Conservation (phyloP, 2,113 vertebrate genomes). For the Tragelaphus scriptus region DNA sequence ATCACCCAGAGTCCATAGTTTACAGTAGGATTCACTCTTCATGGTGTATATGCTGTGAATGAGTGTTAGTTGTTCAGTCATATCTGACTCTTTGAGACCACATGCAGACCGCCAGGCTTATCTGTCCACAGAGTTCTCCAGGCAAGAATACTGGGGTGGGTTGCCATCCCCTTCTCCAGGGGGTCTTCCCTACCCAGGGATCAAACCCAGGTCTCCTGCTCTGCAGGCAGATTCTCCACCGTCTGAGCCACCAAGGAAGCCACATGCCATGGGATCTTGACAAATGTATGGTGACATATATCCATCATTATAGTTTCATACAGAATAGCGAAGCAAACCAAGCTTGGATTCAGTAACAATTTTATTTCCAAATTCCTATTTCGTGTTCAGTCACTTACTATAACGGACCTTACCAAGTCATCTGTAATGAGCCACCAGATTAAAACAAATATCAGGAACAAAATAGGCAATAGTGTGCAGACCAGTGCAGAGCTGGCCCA, state of each 20-base stretch:
- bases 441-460: neutral
- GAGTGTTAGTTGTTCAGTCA: neutral
- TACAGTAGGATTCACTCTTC: neutral
- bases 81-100: neutral
- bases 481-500: neutral
- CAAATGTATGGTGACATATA: neutral
- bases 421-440: neutral
- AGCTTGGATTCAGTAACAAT: neutral
- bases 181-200: neutral
- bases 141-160: neutral
- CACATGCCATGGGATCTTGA: neutral
- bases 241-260: neutral
- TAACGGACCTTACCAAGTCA: neutral
- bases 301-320: neutral
- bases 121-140: neutral
- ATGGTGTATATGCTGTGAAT: neutral
- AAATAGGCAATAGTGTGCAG: neutral
- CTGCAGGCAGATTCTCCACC: neutral
- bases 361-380: neutral
- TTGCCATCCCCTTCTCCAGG: neutral
- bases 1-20: neutral
- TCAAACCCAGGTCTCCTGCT: neutral
- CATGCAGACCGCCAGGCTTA: neutral
- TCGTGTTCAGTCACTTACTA: neutral
- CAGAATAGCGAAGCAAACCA: neutral